Conservation (phyloP, 2,797 vertebrate genomes). For the Naso thynnoides region DNA sequence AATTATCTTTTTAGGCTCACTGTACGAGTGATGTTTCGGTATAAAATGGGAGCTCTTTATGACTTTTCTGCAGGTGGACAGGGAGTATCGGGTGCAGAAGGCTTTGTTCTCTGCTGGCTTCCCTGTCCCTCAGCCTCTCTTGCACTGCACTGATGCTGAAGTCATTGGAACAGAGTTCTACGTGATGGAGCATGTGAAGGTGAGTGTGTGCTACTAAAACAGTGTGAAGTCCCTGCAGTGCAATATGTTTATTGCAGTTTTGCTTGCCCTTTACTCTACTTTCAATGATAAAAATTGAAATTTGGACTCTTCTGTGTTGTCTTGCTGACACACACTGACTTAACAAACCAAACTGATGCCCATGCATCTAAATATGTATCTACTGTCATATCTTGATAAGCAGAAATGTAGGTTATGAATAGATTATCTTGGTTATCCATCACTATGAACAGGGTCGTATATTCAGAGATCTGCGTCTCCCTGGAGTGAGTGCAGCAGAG, state of each 20-base stretch:
- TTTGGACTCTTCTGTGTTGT: slow-evolving; percentile 4
- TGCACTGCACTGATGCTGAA: slow-evolving; percentile 87
- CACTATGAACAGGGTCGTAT: slow-evolving; percentile 88
- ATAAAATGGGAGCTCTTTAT: not conserved
- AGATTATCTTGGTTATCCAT: not conserved
- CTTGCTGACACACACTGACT: not conserved
- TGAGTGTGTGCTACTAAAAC: slow-evolving; percentile 50
- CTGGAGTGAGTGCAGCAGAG: slow-evolving; percentile 87
- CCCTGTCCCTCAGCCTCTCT: slow-evolving; percentile 90
- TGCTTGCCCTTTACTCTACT: slow-evolving; percentile 3
- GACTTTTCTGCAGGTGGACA: slow-evolving; percentile 85
- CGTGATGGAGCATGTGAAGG: slow-evolving; percentile 92
- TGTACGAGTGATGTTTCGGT: not conserved
- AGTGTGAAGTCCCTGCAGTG: not conserved
- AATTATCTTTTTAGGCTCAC: not conserved
- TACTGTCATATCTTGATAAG: not conserved
- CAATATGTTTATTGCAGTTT: not conserved
- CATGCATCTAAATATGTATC: not conserved
- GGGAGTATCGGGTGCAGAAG: slow-evolving; percentile 93
- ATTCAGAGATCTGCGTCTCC: slow-evolving; percentile 88
- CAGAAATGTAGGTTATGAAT: not conserved
- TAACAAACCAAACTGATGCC: not conserved
- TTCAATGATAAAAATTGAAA: not conserved
- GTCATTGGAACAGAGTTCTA: slow-evolving; percentile 96
- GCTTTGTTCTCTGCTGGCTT: slow-evolving; percentile 89